A percentile compares a stretch with the other conserved stretches of the same genome.
phyloP scores from a whole-genome alignment of 2,888 invertebrate genomes.

The Pristionchus entomophagus region DNA sequence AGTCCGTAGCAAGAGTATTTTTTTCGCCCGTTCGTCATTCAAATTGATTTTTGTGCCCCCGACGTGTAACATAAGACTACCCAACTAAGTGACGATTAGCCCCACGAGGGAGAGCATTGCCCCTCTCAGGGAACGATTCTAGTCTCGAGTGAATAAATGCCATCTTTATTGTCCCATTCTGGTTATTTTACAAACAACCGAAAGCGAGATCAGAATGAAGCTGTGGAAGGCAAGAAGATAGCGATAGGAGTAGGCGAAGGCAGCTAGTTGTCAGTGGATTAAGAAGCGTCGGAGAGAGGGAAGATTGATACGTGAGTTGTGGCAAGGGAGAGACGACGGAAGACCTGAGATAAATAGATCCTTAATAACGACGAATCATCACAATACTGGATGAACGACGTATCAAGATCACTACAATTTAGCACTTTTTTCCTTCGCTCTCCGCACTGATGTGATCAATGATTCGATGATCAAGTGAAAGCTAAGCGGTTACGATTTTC shows the following conservation, averaged over 20 bases:
- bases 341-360: neutral
- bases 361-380: no score
- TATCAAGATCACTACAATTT: no score
- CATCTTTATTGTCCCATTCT: constrained; percentile 3
- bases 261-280: no score
- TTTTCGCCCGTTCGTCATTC: constrained; percentile 18
- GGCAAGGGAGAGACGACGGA: constrained; percentile 8
- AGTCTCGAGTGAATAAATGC: constrained; percentile 36
- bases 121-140: constrained; percentile 15
- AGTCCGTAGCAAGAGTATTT: neutral
- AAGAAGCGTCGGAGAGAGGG: neutral
- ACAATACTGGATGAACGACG: no score
- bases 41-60: neutral
- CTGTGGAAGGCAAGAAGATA: neutral
- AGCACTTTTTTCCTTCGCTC: no score
- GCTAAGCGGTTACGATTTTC: no score
- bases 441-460: no score
- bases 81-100: neutral
- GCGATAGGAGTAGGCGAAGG: neutral
- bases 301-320: neutral
- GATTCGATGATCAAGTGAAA: no score
- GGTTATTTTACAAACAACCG: neutral
- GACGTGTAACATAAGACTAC: constrained; percentile 24
- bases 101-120: constrained; percentile 12
- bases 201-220: neutral